Evolutionary conservation across 2,113 vertebrate genomes (phyloP).

Genomic region (Callithrix jacchus): DNA sequence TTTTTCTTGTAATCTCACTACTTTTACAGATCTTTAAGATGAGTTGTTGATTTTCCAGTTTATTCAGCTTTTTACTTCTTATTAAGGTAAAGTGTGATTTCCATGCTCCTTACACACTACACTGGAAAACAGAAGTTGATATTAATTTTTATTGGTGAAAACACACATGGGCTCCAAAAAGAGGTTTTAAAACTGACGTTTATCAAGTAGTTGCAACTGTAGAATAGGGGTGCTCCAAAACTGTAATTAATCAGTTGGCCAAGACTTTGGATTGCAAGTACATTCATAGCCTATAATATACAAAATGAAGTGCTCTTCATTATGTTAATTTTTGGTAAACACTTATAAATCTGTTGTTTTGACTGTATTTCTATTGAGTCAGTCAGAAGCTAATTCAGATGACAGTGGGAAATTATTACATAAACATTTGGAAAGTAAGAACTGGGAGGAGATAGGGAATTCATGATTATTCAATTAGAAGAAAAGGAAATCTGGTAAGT

Average conservation of each 20-base stretch:
- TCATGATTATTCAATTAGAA: background rate
- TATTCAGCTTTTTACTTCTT: slow-evolving; percentile 3
- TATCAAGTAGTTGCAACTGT: background rate
- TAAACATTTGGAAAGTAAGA: slow-evolving; percentile 4
- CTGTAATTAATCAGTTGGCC: background rate
- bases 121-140: background rate
- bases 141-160: background rate
- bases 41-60: background rate
- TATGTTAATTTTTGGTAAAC: background rate
- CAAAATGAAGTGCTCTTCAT: background rate
- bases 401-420: background rate
- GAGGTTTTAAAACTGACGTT: slow-evolving; percentile 5
- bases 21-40: background rate
- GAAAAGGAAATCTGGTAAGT: slow-evolving; percentile 18
- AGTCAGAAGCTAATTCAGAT: slow-evolving; percentile 16
- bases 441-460: background rate
- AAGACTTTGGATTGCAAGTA: background rate
- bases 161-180: background rate
- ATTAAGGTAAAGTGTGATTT: background rate
- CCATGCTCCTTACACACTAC: background rate
- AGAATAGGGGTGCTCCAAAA: background rate
- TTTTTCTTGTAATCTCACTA: background rate
- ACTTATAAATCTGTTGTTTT: background rate
- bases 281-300: background rate
- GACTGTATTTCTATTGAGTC: background rate